A percentile compares a stretch with the other conserved stretches of the same genome.
These are phyloP conservation scores for Corydoras sp. DNA, from an alignment of 2,113 vertebrate genomes.

Conservation along the genomic window DNA sequence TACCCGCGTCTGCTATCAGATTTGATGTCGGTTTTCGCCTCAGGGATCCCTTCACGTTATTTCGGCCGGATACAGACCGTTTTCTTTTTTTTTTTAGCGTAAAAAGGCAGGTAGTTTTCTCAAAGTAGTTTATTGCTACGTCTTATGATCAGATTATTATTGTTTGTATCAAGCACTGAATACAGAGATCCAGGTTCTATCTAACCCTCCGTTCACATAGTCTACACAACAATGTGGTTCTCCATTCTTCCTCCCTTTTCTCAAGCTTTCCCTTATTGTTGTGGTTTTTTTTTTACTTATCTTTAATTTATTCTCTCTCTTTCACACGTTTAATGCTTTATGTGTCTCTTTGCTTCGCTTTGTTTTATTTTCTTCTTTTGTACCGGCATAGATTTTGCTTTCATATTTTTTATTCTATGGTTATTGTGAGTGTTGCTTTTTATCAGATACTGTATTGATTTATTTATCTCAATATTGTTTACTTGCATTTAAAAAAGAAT, in stretches of 20 bases:
- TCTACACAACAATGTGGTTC: too few relatives aligned
- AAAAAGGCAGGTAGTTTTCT: conserved; percentile 13
- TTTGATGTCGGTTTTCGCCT: conserved; percentile 28
- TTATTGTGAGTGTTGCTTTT: too few relatives aligned
- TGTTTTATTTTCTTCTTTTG: neutral
- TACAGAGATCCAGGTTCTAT: neutral
- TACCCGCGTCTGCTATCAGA: conserved; percentile 23
- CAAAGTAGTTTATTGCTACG: conserved; percentile 18
- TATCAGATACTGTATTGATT: too few relatives aligned
- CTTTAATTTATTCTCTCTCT: conserved; percentile 1
- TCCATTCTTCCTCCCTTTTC: too few relatives aligned
- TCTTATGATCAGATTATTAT: neutral
- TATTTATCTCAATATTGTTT: too few relatives aligned
- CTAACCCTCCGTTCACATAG: neutral
- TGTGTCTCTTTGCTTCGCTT: neutral
- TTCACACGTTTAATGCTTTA: neutral
- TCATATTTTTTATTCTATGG: too few relatives aligned
- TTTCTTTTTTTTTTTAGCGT: conserved; percentile 17
- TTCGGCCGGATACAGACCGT: conserved; percentile 17
- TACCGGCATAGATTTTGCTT: too few relatives aligned
- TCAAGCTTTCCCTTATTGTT: too few relatives aligned
- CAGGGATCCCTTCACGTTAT: conserved; percentile 21
- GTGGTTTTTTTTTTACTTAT: neutral
- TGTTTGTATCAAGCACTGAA: neutral
- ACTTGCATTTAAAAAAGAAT: too few relatives aligned